Conservation (phyloP, 2,113 vertebrate genomes). For the Callocephalon fimbriatum region DNA sequence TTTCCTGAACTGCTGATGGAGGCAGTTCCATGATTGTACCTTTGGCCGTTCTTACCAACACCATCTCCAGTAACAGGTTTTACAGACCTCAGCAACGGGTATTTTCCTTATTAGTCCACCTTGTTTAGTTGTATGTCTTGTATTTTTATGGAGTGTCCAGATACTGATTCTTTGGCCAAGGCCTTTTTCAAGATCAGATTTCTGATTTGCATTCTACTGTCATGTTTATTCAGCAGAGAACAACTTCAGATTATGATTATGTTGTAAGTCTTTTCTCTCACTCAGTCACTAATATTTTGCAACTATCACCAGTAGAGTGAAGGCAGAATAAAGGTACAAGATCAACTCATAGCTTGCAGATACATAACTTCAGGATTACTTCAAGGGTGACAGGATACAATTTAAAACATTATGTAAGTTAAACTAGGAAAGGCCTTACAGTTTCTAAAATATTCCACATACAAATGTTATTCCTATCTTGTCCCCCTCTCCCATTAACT, state of each 20-base stretch:
- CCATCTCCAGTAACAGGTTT: background rate
- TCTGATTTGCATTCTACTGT: background rate
- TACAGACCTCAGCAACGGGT: background rate
- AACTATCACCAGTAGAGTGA: background rate
- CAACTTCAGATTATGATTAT: background rate
- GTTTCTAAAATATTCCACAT: background rate
- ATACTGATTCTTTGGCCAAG: background rate
- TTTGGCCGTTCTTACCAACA: background rate
- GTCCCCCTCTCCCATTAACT: background rate
- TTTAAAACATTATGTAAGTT: background rate
- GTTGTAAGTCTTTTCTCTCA: background rate
- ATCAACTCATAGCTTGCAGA: background rate
- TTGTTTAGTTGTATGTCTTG: background rate
- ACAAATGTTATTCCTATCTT: background rate
- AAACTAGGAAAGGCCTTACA: background rate
- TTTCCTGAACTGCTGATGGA: background rate
- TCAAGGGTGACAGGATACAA: background rate
- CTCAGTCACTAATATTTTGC: background rate
- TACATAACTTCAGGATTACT: background rate
- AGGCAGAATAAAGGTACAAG: background rate
- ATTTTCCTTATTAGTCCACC: background rate
- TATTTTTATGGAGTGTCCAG: background rate
- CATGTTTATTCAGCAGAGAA: background rate
- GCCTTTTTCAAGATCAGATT: background rate
- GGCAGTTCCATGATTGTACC: background rate